A percentile compares a stretch with the other conserved stretches of the same genome.
Conservation (phyloP, 2,888 invertebrate species). For the Aethes cnicana region DNA sequence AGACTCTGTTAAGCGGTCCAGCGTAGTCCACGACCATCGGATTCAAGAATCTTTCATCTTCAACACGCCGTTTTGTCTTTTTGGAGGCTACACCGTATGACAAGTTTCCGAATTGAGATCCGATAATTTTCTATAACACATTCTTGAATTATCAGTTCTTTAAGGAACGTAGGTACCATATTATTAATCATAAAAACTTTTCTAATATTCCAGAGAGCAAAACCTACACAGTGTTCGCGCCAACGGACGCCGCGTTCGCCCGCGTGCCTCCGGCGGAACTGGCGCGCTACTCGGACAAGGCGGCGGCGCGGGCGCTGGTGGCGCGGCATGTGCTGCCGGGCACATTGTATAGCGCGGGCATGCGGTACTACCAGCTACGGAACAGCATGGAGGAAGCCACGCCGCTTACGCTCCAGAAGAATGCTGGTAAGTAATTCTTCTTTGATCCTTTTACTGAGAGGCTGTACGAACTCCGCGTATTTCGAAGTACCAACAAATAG, state of each 20-base stretch:
- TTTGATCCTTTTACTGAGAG: background rate
- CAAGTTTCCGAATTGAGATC: too few relatives aligned
- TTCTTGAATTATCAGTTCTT: too few relatives aligned
- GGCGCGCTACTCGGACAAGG: slow-evolving; percentile 83
- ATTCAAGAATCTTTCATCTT: too few relatives aligned
- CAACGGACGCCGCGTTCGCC: slow-evolving; percentile 91
- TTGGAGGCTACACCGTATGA: too few relatives aligned
- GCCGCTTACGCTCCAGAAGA: slow-evolving; percentile 91
- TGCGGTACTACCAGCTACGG: slow-evolving; percentile 93
- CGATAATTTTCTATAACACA: too few relatives aligned
- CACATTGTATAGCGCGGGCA: slow-evolving; percentile 91
- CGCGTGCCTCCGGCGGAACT: slow-evolving; percentile 84
- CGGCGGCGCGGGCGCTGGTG: slow-evolving; percentile 87
- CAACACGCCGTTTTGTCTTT: too few relatives aligned
- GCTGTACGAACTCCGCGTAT: too few relatives aligned
- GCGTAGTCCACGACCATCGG: too few relatives aligned
- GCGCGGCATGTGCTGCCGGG: slow-evolving; percentile 89
- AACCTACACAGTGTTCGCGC: slow-evolving; percentile 93
- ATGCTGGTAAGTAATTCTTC: slow-evolving; percentile 80
- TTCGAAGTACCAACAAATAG: too few relatives aligned
- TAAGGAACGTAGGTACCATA: too few relatives aligned
- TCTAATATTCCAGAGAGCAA: slow-evolving; percentile 88
- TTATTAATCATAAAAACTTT: too few relatives aligned
- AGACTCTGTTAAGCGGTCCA: too few relatives aligned
- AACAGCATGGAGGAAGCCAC: slow-evolving; percentile 89